Evolutionary conservation across 2,797 vertebrate species (phyloP).

Genomic region (Lerista edwardsae): DNA sequence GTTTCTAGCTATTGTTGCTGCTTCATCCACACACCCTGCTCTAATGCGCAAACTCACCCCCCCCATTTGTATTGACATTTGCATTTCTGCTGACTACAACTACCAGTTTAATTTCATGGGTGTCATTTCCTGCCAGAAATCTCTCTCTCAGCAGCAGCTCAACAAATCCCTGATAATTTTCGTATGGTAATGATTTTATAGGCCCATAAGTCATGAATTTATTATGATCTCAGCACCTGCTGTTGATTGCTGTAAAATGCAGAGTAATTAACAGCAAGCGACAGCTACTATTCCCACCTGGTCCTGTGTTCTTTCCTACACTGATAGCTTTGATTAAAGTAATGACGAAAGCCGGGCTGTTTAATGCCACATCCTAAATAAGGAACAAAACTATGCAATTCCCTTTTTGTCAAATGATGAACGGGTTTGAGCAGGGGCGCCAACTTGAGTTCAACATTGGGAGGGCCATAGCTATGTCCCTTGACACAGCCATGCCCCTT

Average conservation of each 20-base stretch:
- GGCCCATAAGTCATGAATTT: slow-evolving; percentile 86
- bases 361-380: slow-evolving; percentile 81
- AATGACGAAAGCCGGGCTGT: slow-evolving; percentile 82
- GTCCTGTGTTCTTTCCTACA: slow-evolving; percentile 75
- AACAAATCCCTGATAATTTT: slow-evolving; percentile 82
- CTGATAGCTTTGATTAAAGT: slow-evolving; percentile 84
- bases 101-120: slow-evolving; percentile 83
- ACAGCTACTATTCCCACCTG: slow-evolving; percentile 85
- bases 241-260: slow-evolving; percentile 85
- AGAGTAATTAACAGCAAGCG: slow-evolving; percentile 82
- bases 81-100: slow-evolving; percentile 83
- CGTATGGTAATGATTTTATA: slow-evolving; percentile 85
- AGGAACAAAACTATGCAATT: slow-evolving; percentile 79
- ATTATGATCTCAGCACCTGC: slow-evolving; percentile 84
- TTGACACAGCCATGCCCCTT: too few species aligned
- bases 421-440: slow-evolving; percentile 66
- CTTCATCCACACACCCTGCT: background rate
- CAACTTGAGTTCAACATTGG: too few species aligned
- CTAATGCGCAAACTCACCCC: slow-evolving; percentile 31
- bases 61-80: slow-evolving; percentile 72
- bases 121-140: slow-evolving; percentile 85
- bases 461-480: too few species aligned
- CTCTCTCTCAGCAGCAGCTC: slow-evolving; percentile 81
- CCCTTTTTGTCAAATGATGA: slow-evolving; percentile 75
- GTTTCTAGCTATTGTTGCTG: background rate